A percentile compares a stretch with the other conserved stretches of the same genome.
Conservation (phyloP, 2,888 invertebrate species). For the Ernsta delagoae region DNA sequence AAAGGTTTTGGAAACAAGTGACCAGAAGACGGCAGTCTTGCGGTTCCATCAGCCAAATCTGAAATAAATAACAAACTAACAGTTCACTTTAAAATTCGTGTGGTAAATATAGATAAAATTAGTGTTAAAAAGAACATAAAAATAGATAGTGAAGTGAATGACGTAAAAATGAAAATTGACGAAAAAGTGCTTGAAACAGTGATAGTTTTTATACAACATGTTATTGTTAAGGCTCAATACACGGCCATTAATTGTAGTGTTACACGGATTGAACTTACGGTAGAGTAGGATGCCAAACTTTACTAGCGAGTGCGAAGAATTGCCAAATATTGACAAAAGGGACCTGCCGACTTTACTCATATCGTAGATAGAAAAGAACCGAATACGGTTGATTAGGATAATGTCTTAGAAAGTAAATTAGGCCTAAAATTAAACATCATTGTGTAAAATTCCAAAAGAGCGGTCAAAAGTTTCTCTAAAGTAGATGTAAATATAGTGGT, state of each 20-base stretch:
- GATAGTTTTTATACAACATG: constrained; percentile 6
- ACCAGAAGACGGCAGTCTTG: constrained; percentile 88
- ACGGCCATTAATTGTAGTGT: constrained; percentile 3
- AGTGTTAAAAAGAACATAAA: constrained; percentile 11
- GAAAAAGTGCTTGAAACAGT: constrained; percentile 15
- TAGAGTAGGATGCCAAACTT: constrained; percentile 59
- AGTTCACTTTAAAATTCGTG: constrained; percentile 11
- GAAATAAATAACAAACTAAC: constrained; percentile 42
- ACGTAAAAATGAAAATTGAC: constrained; percentile 35
- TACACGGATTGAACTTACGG: constrained; percentile 18
- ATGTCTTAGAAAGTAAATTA: constrained; percentile 42
- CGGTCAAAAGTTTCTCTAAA: constrained; percentile 63
- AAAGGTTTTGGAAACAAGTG: constrained; percentile 92
- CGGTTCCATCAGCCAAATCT: constrained; percentile 78
- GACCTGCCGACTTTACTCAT: constrained; percentile 77
- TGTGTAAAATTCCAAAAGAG: constrained; percentile 48
- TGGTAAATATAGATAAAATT: constrained; percentile 29
- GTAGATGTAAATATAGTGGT: constrained; percentile 57
- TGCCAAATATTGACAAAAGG: constrained; percentile 74
- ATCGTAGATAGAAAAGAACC: constrained; percentile 67
- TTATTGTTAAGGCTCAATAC: background rate
- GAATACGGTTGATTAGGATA: constrained; percentile 41
- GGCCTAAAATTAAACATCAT: constrained; percentile 45
- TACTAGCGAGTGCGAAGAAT: constrained; percentile 56
- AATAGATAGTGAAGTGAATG: constrained; percentile 42